phyloP scores from a whole-genome alignment of 2,113 vertebrate genomes.

The Sapayoa aenigma region DNA sequence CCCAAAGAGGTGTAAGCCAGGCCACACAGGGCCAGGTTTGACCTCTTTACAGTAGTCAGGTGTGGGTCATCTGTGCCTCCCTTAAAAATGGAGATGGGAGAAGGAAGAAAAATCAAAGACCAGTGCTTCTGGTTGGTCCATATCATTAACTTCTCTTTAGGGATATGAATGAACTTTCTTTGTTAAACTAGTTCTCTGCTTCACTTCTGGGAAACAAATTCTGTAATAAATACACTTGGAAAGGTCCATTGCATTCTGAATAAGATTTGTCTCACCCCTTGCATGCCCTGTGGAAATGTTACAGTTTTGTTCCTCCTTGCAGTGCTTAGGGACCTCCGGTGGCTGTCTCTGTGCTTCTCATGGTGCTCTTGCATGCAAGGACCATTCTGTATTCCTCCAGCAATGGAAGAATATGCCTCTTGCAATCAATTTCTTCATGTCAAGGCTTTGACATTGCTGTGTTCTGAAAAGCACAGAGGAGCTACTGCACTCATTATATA shows the following conservation, averaged over 20 bases:
- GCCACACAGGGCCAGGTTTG: neutral
- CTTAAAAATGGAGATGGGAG: neutral
- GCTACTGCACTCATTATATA: neutral
- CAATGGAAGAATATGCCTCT: neutral
- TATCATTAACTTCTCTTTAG: neutral
- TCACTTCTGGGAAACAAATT: neutral
- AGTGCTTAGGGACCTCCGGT: neutral
- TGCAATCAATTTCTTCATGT: neutral
- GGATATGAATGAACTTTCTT: neutral
- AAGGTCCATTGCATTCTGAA: neutral
- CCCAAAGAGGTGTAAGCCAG: neutral
- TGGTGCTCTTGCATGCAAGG: neutral
- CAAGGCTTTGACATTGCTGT: conserved; percentile 1
- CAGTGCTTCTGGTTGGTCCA: neutral
- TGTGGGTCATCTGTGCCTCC: neutral
- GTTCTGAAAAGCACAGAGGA: neutral
- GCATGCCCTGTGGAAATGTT: neutral
- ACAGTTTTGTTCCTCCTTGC: neutral
- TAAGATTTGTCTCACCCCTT: neutral
- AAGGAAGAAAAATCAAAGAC: neutral
- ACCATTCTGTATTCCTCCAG: neutral
- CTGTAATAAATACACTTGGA: neutral
- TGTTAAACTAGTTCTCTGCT: neutral
- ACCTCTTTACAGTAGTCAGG: neutral
- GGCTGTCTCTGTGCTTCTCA: neutral